Base-by-base conservation (phyloP, 2,113 vertebrate genomes). In the Istiophorus platypterus region DNA sequence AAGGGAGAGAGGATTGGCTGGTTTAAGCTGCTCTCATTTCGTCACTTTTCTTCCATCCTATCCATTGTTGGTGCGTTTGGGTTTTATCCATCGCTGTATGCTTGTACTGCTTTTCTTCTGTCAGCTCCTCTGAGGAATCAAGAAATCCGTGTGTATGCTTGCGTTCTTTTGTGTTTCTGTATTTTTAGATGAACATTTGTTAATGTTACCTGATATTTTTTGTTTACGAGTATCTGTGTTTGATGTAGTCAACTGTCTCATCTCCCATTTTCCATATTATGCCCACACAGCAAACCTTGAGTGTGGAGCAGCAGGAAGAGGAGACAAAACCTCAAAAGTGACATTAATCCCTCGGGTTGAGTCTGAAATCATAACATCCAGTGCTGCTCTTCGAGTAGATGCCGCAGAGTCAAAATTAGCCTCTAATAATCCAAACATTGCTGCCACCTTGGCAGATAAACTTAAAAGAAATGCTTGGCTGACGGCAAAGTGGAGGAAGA, bases 11-110 rank as follows among this genome's bases (percentile, higher is more conserved):
- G 20, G 70, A 86, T 71, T 75, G 82, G 65, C 52, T 84, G 80
- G n/a, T 89, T 88, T 82, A 72, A 83, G 72, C 71, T 76, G 78
- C 51, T 85, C 80, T 87, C 29, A 39, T 88, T 91, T 82, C 54
- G 24, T 83, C 70, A 80, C 68, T 77, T 73, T 61, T 54, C 72
- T 70, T 80, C 73, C 10, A 57, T 68, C 67, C 51, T 59, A 47
- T 70, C 76, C 47, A 45, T 78, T 66, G 49, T 78, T 56, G 2
- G 47, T n/a, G 22, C 57, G 39, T 72, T 82, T 84, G 70, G 65
- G 64, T 87, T 86, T 82, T 54, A 66, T 70, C 62, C 65, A 27
- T 62, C 27, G 17, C 52, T 62, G 67, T 68, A 27, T 82, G 71
- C 31, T 52, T 71, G 59, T 78, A 52, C 65, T 24, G 49, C 39